These are phyloP conservation scores for Diorhabda sublineata DNA, from an alignment of 1,140 invertebrate species.

Conservation along the genomic window DNA sequence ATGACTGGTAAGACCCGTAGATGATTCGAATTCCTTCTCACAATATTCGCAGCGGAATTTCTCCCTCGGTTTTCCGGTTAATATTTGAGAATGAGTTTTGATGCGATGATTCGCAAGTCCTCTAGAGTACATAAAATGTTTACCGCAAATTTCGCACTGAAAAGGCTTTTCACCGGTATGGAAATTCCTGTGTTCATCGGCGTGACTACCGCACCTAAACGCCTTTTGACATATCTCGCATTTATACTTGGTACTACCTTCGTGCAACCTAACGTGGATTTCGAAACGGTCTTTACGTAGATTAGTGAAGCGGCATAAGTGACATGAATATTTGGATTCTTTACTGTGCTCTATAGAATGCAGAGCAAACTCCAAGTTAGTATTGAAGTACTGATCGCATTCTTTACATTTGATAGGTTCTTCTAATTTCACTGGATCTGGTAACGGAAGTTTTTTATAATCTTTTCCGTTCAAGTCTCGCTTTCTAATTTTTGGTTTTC, in stretches of 20 bases:
- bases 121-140: slow-evolving; percentile 59
- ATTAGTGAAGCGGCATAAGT: not conserved
- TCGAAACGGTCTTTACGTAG: not conserved
- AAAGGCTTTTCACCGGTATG: slow-evolving; percentile 58
- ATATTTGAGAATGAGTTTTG: slow-evolving; percentile 12
- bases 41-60: slow-evolving; percentile 36
- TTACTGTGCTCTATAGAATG: not conserved
- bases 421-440: not conserved
- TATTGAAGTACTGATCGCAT: not conserved
- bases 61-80: slow-evolving; percentile 13
- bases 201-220: slow-evolving; percentile 39
- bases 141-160: slow-evolving; percentile 57
- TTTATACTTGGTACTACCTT: slow-evolving; percentile 53
- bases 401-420: not conserved
- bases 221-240: slow-evolving; percentile 63
- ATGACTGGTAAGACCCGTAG: slow-evolving; percentile 4
- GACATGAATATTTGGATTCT: not conserved
- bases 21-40: slow-evolving; percentile 36
- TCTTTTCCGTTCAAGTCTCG: not conserved
- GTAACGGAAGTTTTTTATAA: not conserved
- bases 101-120: not conserved
- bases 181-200: slow-evolving; percentile 42
- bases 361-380: not conserved
- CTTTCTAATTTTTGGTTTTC: not conserved
- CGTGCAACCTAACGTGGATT: not conserved